These are phyloP conservation scores for Harpagifer antarcticus DNA, from an alignment of 2,797 vertebrate species.

Conservation along the genomic window DNA sequence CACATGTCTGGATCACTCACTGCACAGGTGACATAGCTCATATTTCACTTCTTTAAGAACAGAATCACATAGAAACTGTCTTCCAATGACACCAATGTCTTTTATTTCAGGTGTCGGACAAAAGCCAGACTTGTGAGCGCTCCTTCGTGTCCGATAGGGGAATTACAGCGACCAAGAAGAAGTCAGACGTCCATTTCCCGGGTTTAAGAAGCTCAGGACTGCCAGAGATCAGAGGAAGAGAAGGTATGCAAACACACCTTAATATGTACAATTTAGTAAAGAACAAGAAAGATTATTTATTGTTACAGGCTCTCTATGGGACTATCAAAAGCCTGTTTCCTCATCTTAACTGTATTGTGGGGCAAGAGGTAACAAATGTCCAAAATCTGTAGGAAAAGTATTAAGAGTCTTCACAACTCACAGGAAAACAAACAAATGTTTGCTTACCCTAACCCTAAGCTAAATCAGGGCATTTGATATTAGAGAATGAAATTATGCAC, in stretches of 20 bases:
- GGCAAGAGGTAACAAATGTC: background rate
- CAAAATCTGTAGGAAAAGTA: background rate
- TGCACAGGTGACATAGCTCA: slow-evolving; percentile 70
- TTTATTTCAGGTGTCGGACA: slow-evolving; percentile 57
- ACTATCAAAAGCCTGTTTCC: background rate
- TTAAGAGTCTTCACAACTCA: background rate
- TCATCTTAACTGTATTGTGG: background rate
- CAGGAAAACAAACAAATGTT: background rate
- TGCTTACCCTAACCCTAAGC: too few species aligned
- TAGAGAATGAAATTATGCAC: too few species aligned
- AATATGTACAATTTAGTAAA: background rate
- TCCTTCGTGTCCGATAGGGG: slow-evolving; percentile 44
- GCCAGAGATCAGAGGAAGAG: slow-evolving; percentile 60
- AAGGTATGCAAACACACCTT: slow-evolving; percentile 34
- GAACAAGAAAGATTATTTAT: background rate
- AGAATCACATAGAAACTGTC: background rate
- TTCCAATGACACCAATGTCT: background rate
- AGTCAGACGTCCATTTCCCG: slow-evolving; percentile 63
- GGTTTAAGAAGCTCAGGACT: slow-evolving; percentile 58
- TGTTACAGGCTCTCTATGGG: background rate
- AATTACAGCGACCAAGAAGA: slow-evolving; percentile 27
- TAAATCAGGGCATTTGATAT: too few species aligned
- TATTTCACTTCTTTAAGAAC: background rate
- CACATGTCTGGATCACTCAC: slow-evolving; percentile 9
- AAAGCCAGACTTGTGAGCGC: slow-evolving; percentile 41